Conservation (phyloP, 2,888 invertebrate species). For the Escarpia spicata region DNA sequence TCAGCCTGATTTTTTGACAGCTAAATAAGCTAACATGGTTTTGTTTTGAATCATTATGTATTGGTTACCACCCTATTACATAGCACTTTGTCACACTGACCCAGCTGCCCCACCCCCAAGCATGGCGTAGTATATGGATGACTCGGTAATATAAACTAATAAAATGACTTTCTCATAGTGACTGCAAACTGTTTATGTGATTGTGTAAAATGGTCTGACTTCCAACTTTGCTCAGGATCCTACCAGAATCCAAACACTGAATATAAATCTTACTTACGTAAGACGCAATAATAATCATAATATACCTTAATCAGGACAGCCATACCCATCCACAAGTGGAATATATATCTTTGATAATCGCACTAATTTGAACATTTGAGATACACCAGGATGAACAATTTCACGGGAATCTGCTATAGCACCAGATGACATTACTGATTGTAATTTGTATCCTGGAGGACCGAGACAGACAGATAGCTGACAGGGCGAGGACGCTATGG, state of each 20-base stretch:
- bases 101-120: not conserved
- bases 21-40: too few species aligned
- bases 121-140: too few species aligned
- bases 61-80: too few species aligned
- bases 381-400: not conserved
- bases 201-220: not conserved
- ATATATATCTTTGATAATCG: not conserved
- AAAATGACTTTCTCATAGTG: not conserved
- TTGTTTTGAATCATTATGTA: too few species aligned
- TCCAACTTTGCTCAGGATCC: not conserved
- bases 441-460: not conserved
- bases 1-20: too few species aligned
- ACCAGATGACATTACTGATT: not conserved
- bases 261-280: not conserved
- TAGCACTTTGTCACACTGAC: not conserved
- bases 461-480: not conserved
- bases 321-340: not conserved
- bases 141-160: too few species aligned
- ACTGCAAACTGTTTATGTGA: not conserved
- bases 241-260: not conserved
- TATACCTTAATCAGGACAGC: not conserved
- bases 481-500: not conserved
- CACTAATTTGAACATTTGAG: not conserved
- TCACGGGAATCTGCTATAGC: not conserved
- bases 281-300: not conserved